Conservation (phyloP, 2,797 vertebrate species). For the Mergus octosetaceus region DNA sequence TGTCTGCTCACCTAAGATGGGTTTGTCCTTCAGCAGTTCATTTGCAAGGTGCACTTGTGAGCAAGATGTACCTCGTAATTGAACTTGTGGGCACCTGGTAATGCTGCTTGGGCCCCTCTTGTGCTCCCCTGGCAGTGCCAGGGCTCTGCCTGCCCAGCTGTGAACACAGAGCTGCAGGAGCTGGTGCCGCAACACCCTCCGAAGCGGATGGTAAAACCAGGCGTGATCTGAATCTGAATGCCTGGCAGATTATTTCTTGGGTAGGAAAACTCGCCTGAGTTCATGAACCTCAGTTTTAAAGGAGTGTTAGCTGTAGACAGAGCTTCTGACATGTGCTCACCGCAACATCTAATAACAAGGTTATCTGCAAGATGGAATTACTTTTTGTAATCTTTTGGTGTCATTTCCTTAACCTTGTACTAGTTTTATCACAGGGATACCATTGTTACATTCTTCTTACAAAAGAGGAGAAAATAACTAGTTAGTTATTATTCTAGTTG, state of each 20-base stretch:
- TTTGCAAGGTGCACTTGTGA: not conserved
- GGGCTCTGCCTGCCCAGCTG: not conserved
- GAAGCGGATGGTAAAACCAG: not conserved
- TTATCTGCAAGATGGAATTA: not conserved
- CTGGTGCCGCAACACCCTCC: not conserved
- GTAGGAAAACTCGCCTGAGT: not conserved
- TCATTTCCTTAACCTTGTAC: slow-evolving; percentile 36
- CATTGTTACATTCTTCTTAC: slow-evolving; percentile 11
- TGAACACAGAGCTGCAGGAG: slow-evolving; percentile 9
- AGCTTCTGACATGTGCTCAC: not conserved
- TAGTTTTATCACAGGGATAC: slow-evolving; percentile 31
- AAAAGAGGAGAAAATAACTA: slow-evolving; percentile 29
- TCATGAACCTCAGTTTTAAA: not conserved
- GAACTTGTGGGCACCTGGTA: not conserved
- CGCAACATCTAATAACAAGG: not conserved
- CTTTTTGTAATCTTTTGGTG: slow-evolving; percentile 12
- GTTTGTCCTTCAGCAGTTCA: not conserved
- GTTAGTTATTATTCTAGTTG: slow-evolving; percentile 45
- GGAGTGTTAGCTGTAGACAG: not conserved
- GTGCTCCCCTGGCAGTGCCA: not conserved
- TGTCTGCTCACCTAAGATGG: accelerated
- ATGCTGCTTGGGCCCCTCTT: not conserved
- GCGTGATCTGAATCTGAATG: not conserved
- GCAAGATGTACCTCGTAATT: too few relatives aligned
- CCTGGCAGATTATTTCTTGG: not conserved